These are phyloP conservation scores for Hermaeophaga mercurialis DNA, from an alignment of 2,888 invertebrate genomes.

Conservation along the genomic window DNA sequence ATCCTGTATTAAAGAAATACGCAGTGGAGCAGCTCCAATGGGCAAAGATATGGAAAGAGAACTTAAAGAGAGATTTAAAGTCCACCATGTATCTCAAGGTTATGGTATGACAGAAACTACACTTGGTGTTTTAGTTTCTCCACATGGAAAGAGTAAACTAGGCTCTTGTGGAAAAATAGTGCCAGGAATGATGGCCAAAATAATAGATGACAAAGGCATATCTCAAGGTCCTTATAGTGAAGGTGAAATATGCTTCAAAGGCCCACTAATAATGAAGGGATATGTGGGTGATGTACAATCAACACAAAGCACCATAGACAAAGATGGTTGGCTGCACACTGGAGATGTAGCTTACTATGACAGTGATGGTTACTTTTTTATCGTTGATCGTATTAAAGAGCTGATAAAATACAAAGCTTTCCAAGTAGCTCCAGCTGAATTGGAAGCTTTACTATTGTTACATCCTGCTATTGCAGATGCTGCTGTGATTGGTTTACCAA, in stretches of 20 bases:
- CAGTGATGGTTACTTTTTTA: conserved; percentile 76
- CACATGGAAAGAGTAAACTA: conserved; percentile 55
- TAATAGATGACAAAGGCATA: conserved; percentile 69
- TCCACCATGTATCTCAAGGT: conserved; percentile 61
- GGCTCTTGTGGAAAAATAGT: conserved; percentile 73
- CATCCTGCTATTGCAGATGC: conserved; percentile 76
- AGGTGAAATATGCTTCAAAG: conserved; percentile 86
- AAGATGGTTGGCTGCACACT: conserved; percentile 78
- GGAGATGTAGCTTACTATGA: conserved; percentile 89
- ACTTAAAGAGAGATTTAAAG: conserved; percentile 57
- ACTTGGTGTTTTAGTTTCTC: conserved; percentile 61
- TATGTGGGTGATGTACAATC: conserved; percentile 76
- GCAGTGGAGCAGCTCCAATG: conserved; percentile 84
- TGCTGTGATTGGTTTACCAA: conserved; percentile 80
- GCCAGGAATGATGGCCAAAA: conserved; percentile 69
- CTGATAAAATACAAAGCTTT: conserved; percentile 91
- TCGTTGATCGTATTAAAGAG: conserved; percentile 88
- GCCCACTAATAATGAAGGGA: conserved; percentile 72
- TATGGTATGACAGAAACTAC: conserved; percentile 85
- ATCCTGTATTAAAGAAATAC: conserved; percentile 69
- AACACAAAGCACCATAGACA: conserved; percentile 70
- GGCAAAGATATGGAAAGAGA: conserved; percentile 72
- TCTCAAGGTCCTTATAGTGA: conserved; percentile 67
- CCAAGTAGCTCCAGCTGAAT: conserved; percentile 85
- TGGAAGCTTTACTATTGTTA: conserved; percentile 78